A percentile compares a stretch with the other conserved stretches of the same genome.
phyloP scores from a whole-genome alignment of 2,113 vertebrate species.

The Tapirus terrestris region DNA sequence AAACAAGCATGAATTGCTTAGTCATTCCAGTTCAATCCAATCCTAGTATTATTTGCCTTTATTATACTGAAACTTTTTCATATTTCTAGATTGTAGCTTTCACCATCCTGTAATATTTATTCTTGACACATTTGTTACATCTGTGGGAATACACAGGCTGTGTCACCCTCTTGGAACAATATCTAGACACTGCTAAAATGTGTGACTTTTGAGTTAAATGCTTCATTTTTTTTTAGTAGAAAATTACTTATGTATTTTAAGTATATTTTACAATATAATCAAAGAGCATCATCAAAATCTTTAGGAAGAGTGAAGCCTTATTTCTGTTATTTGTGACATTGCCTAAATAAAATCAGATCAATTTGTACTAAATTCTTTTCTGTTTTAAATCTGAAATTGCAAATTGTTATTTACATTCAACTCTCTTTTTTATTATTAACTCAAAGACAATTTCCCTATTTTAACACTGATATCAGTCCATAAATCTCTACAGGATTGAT shows the following conservation, averaged over 20 bases:
- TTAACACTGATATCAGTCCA: neutral
- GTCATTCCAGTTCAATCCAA: neutral
- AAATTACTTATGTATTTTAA: neutral
- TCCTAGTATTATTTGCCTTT: neutral
- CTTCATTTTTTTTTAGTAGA: neutral
- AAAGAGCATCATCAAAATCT: neutral
- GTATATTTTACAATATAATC: neutral
- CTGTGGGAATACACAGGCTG: neutral
- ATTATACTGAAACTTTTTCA: neutral
- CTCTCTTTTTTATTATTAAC: neutral
- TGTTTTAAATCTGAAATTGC: neutral
- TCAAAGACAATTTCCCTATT: neutral
- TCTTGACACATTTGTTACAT: neutral
- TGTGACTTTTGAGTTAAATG: neutral
- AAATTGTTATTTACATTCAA: neutral
- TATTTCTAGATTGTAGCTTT: neutral
- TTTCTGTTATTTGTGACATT: neutral
- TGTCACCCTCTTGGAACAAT: neutral
- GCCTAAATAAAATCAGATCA: neutral
- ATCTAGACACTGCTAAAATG: neutral
- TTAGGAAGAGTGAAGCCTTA: neutral
- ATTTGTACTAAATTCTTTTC: neutral
- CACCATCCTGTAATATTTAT: neutral
- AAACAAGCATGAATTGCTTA: neutral
- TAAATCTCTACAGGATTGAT: neutral